phyloP scores from a whole-genome alignment of 2,797 vertebrate species.

The Rhinogobio ventralis region DNA sequence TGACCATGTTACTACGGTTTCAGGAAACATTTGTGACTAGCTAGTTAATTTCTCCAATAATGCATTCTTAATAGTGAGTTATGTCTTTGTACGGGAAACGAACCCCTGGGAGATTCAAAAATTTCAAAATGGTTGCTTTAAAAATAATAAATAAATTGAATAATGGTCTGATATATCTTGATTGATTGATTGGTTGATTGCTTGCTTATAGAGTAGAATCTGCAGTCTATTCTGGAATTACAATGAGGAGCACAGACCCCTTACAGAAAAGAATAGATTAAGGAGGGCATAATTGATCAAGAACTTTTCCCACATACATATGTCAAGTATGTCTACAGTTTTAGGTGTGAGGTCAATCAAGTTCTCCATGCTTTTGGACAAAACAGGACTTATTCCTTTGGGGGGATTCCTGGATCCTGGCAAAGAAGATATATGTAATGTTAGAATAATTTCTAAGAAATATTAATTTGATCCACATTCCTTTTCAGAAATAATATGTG shows the following conservation, averaged over 20 bases:
- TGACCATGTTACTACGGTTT: neutral
- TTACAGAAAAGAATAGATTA: neutral
- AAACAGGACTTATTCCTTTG: conserved; percentile 8
- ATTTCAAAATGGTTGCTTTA: neutral
- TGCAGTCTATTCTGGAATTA: neutral
- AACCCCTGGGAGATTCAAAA: neutral
- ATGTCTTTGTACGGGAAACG: neutral
- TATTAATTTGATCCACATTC: neutral
- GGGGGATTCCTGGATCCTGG: conserved; percentile 32
- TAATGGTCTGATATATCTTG: neutral
- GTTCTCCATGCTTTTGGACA: conserved; percentile 57
- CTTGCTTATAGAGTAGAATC: neutral
- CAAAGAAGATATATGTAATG: conserved; percentile 11
- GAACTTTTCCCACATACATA: conserved; percentile 24
- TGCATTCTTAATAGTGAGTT: neutral
- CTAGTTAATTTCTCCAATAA: neutral
- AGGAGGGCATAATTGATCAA: neutral
- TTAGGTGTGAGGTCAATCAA: conserved; percentile 18
- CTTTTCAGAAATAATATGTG: neutral
- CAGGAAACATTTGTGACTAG: neutral
- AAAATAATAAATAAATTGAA: neutral
- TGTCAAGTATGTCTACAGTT: conserved; percentile 30
- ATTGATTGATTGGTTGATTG: neutral
- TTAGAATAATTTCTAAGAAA: conserved; percentile 2
- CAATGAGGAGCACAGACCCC: neutral